These are phyloP conservation scores for Sebastes vulpes DNA, from an alignment of 2,797 vertebrate species.

Conservation along the genomic window DNA sequence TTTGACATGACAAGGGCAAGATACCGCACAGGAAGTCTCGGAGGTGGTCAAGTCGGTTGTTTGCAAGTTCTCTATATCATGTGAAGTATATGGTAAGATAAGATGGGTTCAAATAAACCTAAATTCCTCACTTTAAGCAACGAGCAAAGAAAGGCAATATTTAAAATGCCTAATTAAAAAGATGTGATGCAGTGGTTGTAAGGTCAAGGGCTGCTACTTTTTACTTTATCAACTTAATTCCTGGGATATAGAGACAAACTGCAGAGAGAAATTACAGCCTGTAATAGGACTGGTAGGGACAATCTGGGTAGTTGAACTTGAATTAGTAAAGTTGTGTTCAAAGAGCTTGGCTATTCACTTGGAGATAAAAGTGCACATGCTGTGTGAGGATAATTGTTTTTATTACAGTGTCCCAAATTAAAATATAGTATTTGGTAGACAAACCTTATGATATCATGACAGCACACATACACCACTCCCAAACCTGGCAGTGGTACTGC, in stretches of 20 bases:
- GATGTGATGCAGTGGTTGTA: not conserved
- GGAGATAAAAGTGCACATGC: not conserved
- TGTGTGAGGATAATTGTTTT: not conserved
- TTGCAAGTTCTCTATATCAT: not conserved
- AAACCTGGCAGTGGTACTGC: not conserved
- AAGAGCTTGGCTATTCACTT: not conserved
- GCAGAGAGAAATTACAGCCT: not conserved
- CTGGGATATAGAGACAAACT: not conserved
- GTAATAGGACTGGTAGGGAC: not conserved
- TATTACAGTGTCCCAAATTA: not conserved
- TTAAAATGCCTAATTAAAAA: not conserved
- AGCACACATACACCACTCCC: not conserved
- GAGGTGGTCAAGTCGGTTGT: not conserved
- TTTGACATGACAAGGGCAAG: not conserved
- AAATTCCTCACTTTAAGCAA: not conserved
- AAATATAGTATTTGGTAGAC: not conserved
- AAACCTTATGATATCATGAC: not conserved
- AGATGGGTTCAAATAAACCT: not conserved
- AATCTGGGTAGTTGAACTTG: not conserved
- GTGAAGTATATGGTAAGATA: not conserved
- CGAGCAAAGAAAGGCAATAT: not conserved
- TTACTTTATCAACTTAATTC: not conserved
- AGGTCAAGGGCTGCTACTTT: not conserved
- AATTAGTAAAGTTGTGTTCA: not conserved
- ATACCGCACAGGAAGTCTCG: not conserved